Percentiles rank a stretch among this genome's conserved stretches.
phyloP scores from a whole-genome alignment of 2,888 invertebrate species.

The Lasioglossum villosulum region DNA sequence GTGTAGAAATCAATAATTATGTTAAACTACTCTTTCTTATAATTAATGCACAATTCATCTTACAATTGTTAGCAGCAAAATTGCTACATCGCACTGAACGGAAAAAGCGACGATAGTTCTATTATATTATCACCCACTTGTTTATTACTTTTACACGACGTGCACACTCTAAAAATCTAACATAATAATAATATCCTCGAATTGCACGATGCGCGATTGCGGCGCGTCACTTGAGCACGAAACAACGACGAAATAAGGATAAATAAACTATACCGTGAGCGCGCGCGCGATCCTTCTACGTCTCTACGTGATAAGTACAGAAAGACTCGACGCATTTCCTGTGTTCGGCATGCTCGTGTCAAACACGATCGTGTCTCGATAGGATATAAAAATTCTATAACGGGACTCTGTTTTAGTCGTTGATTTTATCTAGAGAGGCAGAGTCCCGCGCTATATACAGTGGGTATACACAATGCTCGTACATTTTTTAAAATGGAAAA shows the following conservation, averaged over 20 bases:
- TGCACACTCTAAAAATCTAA: constrained; percentile 5
- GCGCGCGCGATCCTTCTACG: constrained; percentile 9
- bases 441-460: constrained; percentile 44
- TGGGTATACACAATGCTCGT: no score
- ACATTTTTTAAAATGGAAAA: no score
- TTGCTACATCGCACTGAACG: background rate
- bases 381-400: constrained; percentile 13
- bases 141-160: constrained; percentile 32
- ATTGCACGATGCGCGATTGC: constrained; percentile 23
- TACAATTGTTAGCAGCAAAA: background rate
- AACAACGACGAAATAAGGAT: constrained; percentile 45
- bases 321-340: constrained; percentile 22
- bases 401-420: background rate
- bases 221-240: constrained; percentile 43
- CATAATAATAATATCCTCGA: constrained; percentile 16
- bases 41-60: background rate
- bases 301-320: constrained; percentile 23
- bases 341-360: constrained; percentile 17
- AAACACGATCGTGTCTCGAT: constrained; percentile 32
- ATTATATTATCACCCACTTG: constrained; percentile 37
- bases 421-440: background rate
- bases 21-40: background rate
- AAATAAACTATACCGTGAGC: constrained; percentile 40
- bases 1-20: no score
- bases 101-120: background rate